Conservation (phyloP, 2,888 invertebrate genomes). For the Polylopha cassiicola region DNA sequence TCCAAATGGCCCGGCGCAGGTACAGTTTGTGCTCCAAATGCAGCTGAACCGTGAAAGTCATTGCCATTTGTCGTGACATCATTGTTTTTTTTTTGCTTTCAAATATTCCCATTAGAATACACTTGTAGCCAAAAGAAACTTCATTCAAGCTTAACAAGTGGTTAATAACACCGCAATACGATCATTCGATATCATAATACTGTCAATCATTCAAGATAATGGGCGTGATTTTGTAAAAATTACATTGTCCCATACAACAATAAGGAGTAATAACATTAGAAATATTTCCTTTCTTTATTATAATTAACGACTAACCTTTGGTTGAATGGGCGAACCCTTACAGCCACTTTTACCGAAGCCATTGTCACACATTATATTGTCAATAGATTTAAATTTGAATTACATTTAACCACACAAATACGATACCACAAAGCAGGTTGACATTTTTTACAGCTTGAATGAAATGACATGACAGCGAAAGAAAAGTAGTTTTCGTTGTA, state of each 20-base stretch:
- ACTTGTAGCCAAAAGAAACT: constrained; percentile 3
- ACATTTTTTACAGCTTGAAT: constrained; percentile 44
- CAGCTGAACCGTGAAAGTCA: constrained; percentile 76
- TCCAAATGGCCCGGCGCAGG: constrained; percentile 55
- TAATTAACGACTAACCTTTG: constrained; percentile 79
- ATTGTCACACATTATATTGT: constrained; percentile 79
- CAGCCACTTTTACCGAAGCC: constrained; percentile 95
- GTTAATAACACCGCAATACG: constrained; percentile 20
- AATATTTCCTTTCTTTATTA: constrained; percentile 24
- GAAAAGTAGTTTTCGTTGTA: no score
- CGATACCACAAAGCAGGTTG: constrained; percentile 56
- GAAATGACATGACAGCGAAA: constrained; percentile 28
- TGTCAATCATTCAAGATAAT: constrained; percentile 33
- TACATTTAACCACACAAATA: constrained; percentile 57
- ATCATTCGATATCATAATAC: constrained; percentile 30
- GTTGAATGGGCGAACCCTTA: constrained; percentile 93
- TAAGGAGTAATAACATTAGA: constrained; percentile 38
- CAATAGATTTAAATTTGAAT: constrained; percentile 49
- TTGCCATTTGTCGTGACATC: constrained; percentile 71
- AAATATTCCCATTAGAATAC: constrained; percentile 33
- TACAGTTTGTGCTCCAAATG: constrained; percentile 72
- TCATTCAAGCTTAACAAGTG: constrained; percentile 12
- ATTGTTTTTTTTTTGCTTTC: constrained; percentile 67
- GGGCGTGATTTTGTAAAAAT: constrained; percentile 36
- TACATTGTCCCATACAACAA: constrained; percentile 32